Percentiles rank a stretch among this genome's conserved stretches.
Conservation (phyloP, 2,888 invertebrate genomes). For the Scaptomyza caliginosa region DNA sequence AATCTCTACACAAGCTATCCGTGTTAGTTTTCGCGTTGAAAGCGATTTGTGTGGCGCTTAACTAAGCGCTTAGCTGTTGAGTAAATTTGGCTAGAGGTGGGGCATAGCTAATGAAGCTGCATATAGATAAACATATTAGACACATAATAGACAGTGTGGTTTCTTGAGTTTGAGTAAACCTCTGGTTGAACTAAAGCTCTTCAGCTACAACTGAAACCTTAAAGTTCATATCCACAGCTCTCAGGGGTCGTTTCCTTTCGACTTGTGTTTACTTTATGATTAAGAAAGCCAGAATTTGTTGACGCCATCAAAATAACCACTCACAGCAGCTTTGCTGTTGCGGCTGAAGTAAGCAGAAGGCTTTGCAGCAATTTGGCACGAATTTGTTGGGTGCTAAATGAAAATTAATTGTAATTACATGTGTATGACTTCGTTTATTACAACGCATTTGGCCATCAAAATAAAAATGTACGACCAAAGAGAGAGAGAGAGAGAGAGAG, state of each 20-base stretch:
- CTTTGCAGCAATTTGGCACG: slow-evolving; percentile 30
- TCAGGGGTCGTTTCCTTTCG: slow-evolving; percentile 26
- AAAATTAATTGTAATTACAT: slow-evolving; percentile 70
- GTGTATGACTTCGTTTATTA: slow-evolving; percentile 48
- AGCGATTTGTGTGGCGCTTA: slow-evolving; percentile 36
- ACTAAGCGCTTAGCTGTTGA: slow-evolving; percentile 1
- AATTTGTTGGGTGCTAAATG: slow-evolving; percentile 48
- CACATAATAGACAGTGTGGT: too few species aligned
- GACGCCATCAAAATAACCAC: slow-evolving; percentile 23
- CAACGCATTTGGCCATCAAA: slow-evolving; percentile 35
- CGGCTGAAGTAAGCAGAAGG: not conserved
- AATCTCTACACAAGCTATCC: slow-evolving; percentile 15
- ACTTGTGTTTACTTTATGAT: slow-evolving; percentile 57
- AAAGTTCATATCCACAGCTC: not conserved
- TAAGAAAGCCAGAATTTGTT: slow-evolving; percentile 55
- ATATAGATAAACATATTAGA: too few species aligned
- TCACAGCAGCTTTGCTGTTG: not conserved
- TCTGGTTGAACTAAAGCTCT: too few species aligned
- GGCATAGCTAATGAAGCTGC: not conserved
- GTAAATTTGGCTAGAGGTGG: not conserved
- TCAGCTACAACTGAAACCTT: not conserved
- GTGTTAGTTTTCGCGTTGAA: slow-evolving; percentile 1
- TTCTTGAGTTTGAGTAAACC: too few species aligned
- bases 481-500: too few species aligned
- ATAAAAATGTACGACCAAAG: slow-evolving; percentile 12